These are phyloP conservation scores for Heliopora coerulea DNA, from an alignment of 92 coral and sea anemone genomes.

Conservation along the genomic window DNA sequence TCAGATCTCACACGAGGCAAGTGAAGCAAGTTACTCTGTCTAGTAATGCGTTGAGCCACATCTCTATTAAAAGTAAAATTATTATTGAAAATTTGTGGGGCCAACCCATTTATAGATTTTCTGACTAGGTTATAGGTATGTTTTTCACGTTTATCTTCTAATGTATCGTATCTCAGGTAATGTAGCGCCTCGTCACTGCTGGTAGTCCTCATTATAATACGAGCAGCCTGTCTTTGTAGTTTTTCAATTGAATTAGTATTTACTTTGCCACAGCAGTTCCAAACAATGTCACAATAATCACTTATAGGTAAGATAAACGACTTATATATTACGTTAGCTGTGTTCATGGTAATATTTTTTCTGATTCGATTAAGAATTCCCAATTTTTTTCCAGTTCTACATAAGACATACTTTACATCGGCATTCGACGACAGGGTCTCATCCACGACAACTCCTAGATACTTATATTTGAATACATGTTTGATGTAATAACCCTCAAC, in stretches of 20 bases:
- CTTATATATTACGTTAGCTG: conserved; percentile 40
- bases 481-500: conserved; percentile 32
- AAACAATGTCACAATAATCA: conserved; percentile 42
- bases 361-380: conserved; percentile 53
- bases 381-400: conserved; percentile 37
- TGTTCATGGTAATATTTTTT: conserved; percentile 40
- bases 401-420: conserved; percentile 15
- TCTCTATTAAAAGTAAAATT: conserved; percentile 48
- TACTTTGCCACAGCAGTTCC: conserved; percentile 46
- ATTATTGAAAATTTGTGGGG: conserved; percentile 39
- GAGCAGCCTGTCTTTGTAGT: conserved; percentile 52
- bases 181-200: conserved; percentile 44
- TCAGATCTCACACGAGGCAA: conserved; percentile 46
- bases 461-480: conserved; percentile 30
- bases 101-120: conserved; percentile 43
- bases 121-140: conserved; percentile 39
- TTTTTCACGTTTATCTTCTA: conserved; percentile 44
- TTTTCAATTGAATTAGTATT: conserved; percentile 38
- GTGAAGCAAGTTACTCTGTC: conserved; percentile 42
- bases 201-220: conserved; percentile 30
- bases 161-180: conserved; percentile 25
- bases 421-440: conserved; percentile 40
- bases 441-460: conserved; percentile 41
- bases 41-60: conserved; percentile 13
- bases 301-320: conserved; percentile 40